Evolutionary conservation across 2,797 vertebrate species (phyloP).

Genomic region (Calcarius lapponicus): DNA sequence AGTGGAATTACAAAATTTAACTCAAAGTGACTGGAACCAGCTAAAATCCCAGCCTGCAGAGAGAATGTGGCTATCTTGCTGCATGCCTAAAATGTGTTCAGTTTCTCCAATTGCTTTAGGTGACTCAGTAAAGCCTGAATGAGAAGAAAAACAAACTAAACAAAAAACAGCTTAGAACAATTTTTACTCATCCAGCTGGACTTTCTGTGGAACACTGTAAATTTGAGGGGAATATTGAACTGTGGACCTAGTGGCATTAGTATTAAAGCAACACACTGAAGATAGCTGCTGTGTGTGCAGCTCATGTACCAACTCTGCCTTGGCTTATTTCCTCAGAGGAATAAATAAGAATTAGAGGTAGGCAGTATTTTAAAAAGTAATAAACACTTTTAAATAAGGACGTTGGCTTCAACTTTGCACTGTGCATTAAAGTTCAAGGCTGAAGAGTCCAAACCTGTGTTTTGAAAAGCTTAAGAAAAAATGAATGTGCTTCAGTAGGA

Average conservation of each 20-base stretch:
- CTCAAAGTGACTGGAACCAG: neutral
- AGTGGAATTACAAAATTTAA: neutral
- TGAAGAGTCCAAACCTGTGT: neutral
- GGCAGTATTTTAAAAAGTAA: neutral
- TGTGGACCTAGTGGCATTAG: too few relatives aligned
- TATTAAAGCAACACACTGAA: neutral
- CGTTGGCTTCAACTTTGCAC: neutral
- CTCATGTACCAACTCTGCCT: neutral
- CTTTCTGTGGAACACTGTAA: neutral
- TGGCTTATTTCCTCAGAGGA: neutral
- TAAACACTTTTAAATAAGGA: neutral
- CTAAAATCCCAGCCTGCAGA: neutral
- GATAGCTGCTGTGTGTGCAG: neutral
- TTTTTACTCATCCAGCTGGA: neutral
- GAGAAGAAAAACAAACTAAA: neutral
- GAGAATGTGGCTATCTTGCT: rapidly evolving
- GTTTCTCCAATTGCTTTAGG: neutral
- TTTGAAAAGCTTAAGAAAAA: neutral
- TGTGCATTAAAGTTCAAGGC: rapidly evolving
- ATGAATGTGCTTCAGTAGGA: neutral
- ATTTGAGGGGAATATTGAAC: neutral
- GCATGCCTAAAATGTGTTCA: neutral
- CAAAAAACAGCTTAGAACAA: neutral
- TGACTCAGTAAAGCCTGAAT: neutral
- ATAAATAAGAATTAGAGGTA: neutral